Evolutionary conservation across 2,888 invertebrate genomes (phyloP).

Genomic region (Eumerus sabulonum): DNA sequence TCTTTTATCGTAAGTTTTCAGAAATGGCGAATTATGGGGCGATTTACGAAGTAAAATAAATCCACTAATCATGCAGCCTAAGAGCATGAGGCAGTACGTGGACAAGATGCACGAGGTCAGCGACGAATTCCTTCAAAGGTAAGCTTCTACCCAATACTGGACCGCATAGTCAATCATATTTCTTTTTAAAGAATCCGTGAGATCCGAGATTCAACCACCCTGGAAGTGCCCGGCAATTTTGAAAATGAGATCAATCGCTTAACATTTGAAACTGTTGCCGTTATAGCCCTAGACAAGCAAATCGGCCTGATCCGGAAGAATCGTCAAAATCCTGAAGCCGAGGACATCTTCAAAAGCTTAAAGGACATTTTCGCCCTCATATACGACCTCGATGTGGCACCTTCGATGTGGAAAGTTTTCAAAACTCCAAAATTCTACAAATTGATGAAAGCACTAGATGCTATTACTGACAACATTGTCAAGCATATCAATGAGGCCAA

Average conservation of each 20-base stretch:
- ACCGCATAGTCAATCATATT: too few relatives aligned
- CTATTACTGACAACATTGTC: slow-evolving; percentile 72
- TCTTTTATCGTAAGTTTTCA: not conserved
- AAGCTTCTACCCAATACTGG: not conserved
- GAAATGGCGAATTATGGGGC: not conserved
- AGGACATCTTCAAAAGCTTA: too few relatives aligned
- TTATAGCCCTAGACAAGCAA: slow-evolving; percentile 77
- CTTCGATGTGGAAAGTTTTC: slow-evolving; percentile 67
- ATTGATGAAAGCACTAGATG: slow-evolving; percentile 69
- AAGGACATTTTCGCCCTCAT: not conserved
- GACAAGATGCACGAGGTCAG: slow-evolving; percentile 79
- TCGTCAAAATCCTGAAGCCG: slow-evolving; percentile 17
- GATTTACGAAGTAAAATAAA: slow-evolving; percentile 81
- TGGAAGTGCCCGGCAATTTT: slow-evolving; percentile 79
- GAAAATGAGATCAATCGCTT: slow-evolving; percentile 80
- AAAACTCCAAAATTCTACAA: slow-evolving; percentile 68
- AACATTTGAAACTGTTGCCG: slow-evolving; percentile 80
- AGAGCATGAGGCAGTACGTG: slow-evolving; percentile 79
- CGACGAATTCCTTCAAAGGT: slow-evolving; percentile 67
- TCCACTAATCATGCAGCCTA: slow-evolving; percentile 82
- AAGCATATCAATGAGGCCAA: slow-evolving; percentile 75
- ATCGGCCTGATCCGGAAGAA: slow-evolving; percentile 72
- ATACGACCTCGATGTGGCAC: slow-evolving; percentile 66
- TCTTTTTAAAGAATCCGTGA: slow-evolving; percentile 74
- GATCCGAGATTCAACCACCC: slow-evolving; percentile 70